Base-by-base conservation (phyloP, 2,888 invertebrate species). In the Chrysotoxum bicinctum region DNA sequence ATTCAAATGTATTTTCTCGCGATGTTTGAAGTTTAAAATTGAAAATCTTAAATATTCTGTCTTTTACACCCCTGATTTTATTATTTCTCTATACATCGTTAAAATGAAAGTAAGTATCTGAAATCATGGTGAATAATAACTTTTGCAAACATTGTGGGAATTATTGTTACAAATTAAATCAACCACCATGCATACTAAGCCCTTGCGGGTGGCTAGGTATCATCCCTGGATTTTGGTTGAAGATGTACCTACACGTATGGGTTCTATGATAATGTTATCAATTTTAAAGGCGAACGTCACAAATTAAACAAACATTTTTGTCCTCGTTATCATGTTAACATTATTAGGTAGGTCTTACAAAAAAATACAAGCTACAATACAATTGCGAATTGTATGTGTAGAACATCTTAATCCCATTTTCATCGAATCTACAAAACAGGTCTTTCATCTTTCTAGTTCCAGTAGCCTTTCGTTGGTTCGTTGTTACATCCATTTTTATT, bases 351-450 rank as follows among this genome's bases (percentile, higher is more conserved):
- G 35, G n/a, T 23, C 23, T 43, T 64, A 70, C 40, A 62, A 43
- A 37, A n/a, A 30, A 35, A 1, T 50, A 35, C n/a, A 9, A 66
- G 66, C 5, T 32, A 32, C 64, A 32, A 48, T 48, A 50, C 43
- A 26, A 40, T 19, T 32, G 48, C 10, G 35, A 35, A 32, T 45
- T 64, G 45, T 66, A n/a, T n/a, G 35, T 66, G 66, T 32, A 35
- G 78, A 56, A 78, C 72, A 70, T 80, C 64, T 70, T 81, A 81
- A 81, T 81, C 81, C 70, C 68, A 48, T 77, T 77, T 73, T 37
- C 45, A 77, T 37, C 10, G 32, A 60, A 66, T 73, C 32, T 74
- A 32, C 72, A 32, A 64, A 68, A 60, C 66, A 40, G 48, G 72
- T 43, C 81, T 81, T 81, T 81, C 69, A 80, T 80, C 75, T 80